These are phyloP conservation scores for Cydia amplana DNA, from an alignment of 1,140 invertebrate genomes.

Conservation along the genomic window DNA sequence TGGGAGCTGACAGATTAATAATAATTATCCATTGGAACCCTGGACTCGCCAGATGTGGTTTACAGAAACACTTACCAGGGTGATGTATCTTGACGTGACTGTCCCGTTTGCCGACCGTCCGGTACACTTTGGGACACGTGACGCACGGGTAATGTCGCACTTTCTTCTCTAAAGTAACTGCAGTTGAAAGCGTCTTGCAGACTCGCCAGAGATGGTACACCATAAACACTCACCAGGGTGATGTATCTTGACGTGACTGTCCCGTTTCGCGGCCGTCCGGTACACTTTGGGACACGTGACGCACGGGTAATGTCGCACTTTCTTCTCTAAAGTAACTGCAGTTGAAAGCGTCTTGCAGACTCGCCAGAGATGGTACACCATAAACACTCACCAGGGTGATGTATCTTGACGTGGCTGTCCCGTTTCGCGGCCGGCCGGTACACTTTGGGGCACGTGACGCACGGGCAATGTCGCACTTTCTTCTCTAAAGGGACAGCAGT, in stretches of 20 bases:
- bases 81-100: constrained; percentile 45
- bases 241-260: constrained; percentile 43
- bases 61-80: constrained; percentile 36
- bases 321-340: constrained; percentile 40
- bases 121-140: constrained; percentile 51
- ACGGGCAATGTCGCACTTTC: constrained; percentile 46
- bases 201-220: neutral
- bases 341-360: constrained; percentile 39
- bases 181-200: constrained; percentile 36
- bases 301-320: constrained; percentile 48
- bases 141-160: constrained; percentile 48
- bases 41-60: too few relatives aligned
- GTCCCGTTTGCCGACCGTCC: constrained; percentile 48
- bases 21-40: too few relatives aligned
- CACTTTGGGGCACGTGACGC: constrained; percentile 48
- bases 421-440: constrained; percentile 53
- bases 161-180: constrained; percentile 42
- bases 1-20: too few relatives aligned
- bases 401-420: constrained; percentile 40
- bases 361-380: too few relatives aligned
- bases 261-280: constrained; percentile 49
- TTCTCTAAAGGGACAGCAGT: constrained; percentile 41
- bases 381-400: constrained; percentile 44
- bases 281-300: constrained; percentile 50
- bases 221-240: constrained; percentile 41